Percentiles rank a stretch among this genome's conserved stretches.
phyloP scores from a whole-genome alignment of 2,113 vertebrate genomes.

The Centropus bengalensis region DNA sequence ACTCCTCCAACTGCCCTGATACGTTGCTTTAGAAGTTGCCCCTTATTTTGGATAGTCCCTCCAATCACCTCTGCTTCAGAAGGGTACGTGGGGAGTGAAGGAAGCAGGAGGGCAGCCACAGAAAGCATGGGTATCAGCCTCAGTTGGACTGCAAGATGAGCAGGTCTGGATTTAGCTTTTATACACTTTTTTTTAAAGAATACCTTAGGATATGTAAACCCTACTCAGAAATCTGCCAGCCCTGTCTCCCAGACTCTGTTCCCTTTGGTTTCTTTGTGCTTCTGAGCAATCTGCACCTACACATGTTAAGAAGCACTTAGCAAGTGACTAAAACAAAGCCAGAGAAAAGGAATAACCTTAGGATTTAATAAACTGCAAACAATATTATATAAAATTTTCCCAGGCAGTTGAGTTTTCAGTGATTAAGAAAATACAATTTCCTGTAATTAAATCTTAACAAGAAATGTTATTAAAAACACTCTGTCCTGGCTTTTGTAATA shows the following conservation, averaged over 20 bases:
- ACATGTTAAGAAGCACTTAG: slow-evolving; percentile 78
- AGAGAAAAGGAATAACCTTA: slow-evolving; percentile 80
- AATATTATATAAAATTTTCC: slow-evolving; percentile 79
- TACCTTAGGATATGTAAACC: not conserved
- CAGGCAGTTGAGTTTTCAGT: slow-evolving; percentile 83
- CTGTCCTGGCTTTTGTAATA: slow-evolving; percentile 82
- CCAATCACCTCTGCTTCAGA: not conserved
- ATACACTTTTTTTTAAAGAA: not conserved
- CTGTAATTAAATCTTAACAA: slow-evolving; percentile 88
- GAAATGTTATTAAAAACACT: slow-evolving; percentile 87
- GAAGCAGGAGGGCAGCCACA: not conserved
- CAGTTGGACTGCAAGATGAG: not conserved
- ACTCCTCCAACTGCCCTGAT: not conserved
- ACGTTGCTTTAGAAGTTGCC: not conserved
- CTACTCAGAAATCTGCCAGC: not conserved
- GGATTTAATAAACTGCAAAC: slow-evolving; percentile 85
- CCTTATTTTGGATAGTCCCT: not conserved
- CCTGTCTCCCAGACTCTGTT: not conserved
- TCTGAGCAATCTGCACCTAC: slow-evolving; percentile 26
- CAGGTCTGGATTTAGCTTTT: not conserved
- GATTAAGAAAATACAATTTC: slow-evolving; percentile 87
- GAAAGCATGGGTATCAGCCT: not conserved
- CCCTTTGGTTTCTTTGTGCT: not conserved
- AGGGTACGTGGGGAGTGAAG: not conserved
- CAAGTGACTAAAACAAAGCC: slow-evolving; percentile 73